A percentile compares a stretch with the other conserved stretches of the same genome.
Conservation (phyloP, 2,888 invertebrate species). For the Mylabris sibirica region DNA sequence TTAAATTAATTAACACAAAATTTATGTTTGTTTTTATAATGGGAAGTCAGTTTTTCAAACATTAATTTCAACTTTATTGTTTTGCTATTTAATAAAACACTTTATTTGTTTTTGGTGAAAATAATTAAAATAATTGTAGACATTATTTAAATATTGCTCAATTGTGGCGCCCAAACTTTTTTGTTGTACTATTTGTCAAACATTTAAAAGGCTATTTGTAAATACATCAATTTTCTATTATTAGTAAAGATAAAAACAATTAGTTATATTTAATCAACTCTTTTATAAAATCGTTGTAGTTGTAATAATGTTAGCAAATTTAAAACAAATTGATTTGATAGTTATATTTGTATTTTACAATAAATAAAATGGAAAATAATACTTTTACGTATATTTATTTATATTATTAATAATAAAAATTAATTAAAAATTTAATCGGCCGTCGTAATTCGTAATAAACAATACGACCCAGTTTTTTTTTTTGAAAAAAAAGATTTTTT, state of each 20-base stretch:
- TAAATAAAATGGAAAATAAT: background rate
- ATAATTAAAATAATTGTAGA: no score
- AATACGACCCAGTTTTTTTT: slow-evolving; percentile 33
- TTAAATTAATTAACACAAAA: no score
- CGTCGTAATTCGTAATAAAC: slow-evolving; percentile 8
- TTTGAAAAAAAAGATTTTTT: slow-evolving; percentile 12
- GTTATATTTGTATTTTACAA: background rate
- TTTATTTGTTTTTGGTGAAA: no score
- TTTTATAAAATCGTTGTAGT: no score
- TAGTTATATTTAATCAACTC: no score
- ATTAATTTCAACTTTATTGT: no score
- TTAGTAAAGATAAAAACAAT: background rate
- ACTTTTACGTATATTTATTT: background rate
- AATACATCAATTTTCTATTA: background rate
- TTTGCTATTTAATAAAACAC: no score
- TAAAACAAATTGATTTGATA: background rate
- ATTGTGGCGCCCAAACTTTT: no score
- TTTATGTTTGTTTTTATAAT: no score
- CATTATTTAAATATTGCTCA: no score
- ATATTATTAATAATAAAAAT: background rate
- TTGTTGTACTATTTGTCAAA: no score
- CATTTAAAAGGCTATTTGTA: background rate
- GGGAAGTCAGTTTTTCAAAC: no score
- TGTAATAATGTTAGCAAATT: background rate
- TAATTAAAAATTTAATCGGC: background rate